Percentiles rank a stretch among this genome's conserved stretches.
Conservation (phyloP, 2,113 vertebrate genomes). For the Microcebus ravelobensis region DNA sequence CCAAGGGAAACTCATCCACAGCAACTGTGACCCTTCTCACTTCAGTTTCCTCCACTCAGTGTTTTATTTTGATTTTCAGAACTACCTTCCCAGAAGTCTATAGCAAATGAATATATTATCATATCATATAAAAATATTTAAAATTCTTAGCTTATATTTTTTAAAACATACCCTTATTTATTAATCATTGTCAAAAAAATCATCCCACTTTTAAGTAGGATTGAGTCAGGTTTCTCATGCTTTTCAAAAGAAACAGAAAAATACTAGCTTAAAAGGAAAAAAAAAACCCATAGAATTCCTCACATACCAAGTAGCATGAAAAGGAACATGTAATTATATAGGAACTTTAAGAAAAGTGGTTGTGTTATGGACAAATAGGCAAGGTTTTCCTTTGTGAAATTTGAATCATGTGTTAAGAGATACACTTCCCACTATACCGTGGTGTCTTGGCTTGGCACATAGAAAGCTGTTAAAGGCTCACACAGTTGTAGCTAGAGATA, state of each 20-base stretch:
- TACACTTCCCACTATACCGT: neutral
- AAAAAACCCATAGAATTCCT: neutral
- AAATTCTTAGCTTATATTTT: conserved; percentile 27
- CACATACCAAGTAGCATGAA: neutral
- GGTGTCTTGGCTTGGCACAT: neutral
- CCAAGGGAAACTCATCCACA: neutral
- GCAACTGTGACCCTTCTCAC: neutral
- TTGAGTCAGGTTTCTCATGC: neutral
- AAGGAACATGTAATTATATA: neutral
- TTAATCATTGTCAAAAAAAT: neutral
- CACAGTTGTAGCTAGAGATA: neutral
- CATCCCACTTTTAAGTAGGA: neutral
- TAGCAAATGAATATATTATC: neutral
- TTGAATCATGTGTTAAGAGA: neutral
- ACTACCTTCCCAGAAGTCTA: neutral
- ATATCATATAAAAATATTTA: neutral
- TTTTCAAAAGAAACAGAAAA: conserved; percentile 9
- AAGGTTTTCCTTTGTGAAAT: neutral
- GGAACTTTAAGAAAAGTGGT: neutral
- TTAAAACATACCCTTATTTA: neutral
- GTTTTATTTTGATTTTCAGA: conserved; percentile 11
- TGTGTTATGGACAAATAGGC: neutral
- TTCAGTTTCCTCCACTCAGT: neutral
- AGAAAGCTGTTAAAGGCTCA: neutral
- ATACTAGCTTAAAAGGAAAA: neutral